Evolutionary conservation across 2,797 vertebrate species (phyloP), one percentile per base, ranked within the genome.

Genomic region (Eurystomus glaucurus): DNA sequence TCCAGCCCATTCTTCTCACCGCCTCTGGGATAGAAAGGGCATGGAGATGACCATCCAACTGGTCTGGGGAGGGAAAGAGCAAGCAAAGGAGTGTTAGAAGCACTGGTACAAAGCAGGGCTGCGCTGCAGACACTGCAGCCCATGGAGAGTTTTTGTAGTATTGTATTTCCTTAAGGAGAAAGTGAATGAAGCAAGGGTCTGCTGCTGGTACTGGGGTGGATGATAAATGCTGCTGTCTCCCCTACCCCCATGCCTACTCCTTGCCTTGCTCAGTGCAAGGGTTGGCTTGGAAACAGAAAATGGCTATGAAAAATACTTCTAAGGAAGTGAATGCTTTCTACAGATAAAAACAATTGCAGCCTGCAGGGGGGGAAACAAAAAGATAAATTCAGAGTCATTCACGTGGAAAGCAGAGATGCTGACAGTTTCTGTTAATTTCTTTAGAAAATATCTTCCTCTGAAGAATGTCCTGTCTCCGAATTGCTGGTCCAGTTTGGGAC

Each of bases 381-480:
- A 74, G 22, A 7, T 8, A 51, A 57, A 60, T 71, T 71, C 66
- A 15, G 31, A 17, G 19, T 54, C 16, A 51, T 92, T 85, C 64
- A 54, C 77, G 55, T 85, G 43, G 71, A 83, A 90, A 84, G 72
- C 22, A 16, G 65, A 84, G 61, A 78, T 92, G 57, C 72, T 71
- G 83, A 86, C 83, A 75, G 72, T 83, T 94, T 78, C 77, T 85
- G 16, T 85, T 78, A 85, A 84, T 43, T 78, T 87, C 43, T 48
- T 74, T 33, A 75, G 84, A 87, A 89, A 92, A 83, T 74, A 51
- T 83, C 71, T 88, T 97, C 79, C 58, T 91, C 46, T 80, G 43
- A 85, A 85, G 60, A 80, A 51, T 55, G 43, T 41, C 58, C 48
- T 58, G 81, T 85, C 83, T 84, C 57, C 2, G 8, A 81, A 60